These are phyloP conservation scores for Nomada fucata DNA, from an alignment of 2,888 invertebrate species.

Conservation along the genomic window DNA sequence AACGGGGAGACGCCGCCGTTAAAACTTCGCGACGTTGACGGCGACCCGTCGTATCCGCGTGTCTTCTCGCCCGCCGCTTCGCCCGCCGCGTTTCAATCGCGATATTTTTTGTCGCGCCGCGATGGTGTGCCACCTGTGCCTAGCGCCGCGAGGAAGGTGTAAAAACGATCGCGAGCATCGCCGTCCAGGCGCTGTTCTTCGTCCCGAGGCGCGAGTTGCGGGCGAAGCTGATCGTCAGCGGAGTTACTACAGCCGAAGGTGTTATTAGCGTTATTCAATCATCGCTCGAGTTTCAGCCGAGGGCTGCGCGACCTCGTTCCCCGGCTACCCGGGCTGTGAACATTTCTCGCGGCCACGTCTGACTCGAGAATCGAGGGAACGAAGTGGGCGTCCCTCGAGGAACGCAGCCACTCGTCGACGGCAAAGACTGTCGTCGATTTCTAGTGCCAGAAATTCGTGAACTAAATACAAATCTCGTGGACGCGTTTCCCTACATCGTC, in stretches of 20 bases:
- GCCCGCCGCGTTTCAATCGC: slow-evolving; percentile 27
- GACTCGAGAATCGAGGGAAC: not conserved
- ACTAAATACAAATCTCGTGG: no score
- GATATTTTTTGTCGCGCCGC: slow-evolving; percentile 40
- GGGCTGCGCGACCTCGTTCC: slow-evolving; percentile 41
- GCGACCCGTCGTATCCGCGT: slow-evolving; percentile 24
- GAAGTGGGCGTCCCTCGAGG: not conserved
- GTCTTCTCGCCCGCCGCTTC: not conserved
- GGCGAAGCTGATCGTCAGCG: slow-evolving; percentile 36
- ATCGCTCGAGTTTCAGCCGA: slow-evolving; percentile 63
- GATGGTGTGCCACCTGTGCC: slow-evolving; percentile 54
- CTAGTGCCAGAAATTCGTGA: no score
- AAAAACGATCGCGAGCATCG: slow-evolving; percentile 43
- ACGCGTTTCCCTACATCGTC: not conserved
- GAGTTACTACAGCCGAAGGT: slow-evolving; percentile 72
- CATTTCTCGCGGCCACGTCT: slow-evolving; percentile 5
- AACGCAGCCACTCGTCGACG: not conserved
- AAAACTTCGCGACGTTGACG: slow-evolving; percentile 42
- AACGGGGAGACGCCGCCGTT: slow-evolving; percentile 46
- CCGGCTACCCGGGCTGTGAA: slow-evolving; percentile 50
- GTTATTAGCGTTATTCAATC: slow-evolving; percentile 79
- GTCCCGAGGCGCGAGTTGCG: slow-evolving; percentile 55
- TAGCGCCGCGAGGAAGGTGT: slow-evolving; percentile 34
- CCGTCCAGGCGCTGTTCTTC: slow-evolving; percentile 32
- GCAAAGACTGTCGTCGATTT: slow-evolving; percentile 7